Evolutionary conservation across 1,140 invertebrate genomes (phyloP), one percentile per base, ranked within the genome.

Genomic region (Rhyzopertha dominica): DNA sequence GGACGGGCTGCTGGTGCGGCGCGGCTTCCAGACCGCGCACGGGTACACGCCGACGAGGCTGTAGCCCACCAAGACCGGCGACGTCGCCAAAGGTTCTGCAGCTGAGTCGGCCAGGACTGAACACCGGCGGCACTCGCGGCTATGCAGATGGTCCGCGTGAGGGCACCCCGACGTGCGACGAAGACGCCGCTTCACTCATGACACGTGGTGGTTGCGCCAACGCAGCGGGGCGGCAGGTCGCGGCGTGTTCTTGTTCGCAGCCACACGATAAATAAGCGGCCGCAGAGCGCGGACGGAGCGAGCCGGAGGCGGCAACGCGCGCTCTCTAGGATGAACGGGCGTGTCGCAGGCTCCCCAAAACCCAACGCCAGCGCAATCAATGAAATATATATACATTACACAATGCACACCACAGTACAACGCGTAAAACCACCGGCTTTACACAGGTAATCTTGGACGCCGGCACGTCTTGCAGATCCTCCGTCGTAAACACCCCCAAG

Each of bases 1-100:
- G 14, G 59, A 28, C 28, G 45, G 46, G 44, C 22, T 51, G 37
- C 35, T 39, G 17, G 38, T 49, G 36, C 45, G 49, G 50, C 58
- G 55, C 37, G 71, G 69, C 51, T 71, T 71, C 65, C 68, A 70
- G 51, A 72, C 69, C 43, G 71, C 70, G 61, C 70, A 73, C 37
- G 71, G 71, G 63, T 72, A 73, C 61, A 73, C 70, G 59, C 71
- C 71, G 41, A 73, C 68, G 49, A 73, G 70, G 65, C 70, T 73
- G 65, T 73, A 73, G 59, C 71, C 71, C 67, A 71, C 62, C 31
- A 67, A 51, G 28, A 63, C 59, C 60, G 66, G 65, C 63, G 58
- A 56, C 51, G 65, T 53, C 65, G 63, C 67, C 65, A 67, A 67
- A 57, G n/a, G n/a, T n/a, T n/a, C n/a, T 30, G 63, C 62, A 60